A percentile compares a stretch with the other conserved stretches of the same genome.
Conservation (phyloP, 2,113 vertebrate genomes). For the Muscicapa adusta region DNA sequence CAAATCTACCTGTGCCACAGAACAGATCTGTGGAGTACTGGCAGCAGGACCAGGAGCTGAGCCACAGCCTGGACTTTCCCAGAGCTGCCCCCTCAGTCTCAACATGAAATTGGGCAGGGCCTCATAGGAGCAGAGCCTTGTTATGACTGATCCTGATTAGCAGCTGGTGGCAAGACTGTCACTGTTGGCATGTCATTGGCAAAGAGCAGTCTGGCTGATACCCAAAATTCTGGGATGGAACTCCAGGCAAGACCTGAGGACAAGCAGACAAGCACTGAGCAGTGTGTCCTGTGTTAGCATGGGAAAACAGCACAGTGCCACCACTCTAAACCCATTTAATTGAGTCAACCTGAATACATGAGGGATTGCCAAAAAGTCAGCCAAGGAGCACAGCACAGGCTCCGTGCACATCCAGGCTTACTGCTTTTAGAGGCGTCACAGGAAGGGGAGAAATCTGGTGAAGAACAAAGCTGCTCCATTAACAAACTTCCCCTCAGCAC, state of each 20-base stretch:
- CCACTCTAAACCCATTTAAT: neutral
- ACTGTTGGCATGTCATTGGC: rapidly evolving
- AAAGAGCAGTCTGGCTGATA: neutral
- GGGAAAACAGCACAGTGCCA: neutral
- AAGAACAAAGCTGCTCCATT: neutral
- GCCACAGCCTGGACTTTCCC: neutral
- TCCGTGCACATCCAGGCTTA: neutral
- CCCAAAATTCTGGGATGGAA: rapidly evolving
- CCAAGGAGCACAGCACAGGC: neutral
- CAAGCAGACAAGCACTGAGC: neutral
- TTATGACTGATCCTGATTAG: neutral
- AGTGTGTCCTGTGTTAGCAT: neutral
- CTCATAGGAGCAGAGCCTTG: rapidly evolving
- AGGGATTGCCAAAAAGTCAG: neutral
- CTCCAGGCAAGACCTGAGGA: neutral
- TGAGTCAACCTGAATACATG: rapidly evolving
- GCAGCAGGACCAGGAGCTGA: neutral
- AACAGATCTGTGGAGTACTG: neutral
- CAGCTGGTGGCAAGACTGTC: neutral
- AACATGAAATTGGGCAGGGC: neutral
- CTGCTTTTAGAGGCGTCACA: neutral
- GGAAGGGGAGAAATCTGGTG: neutral
- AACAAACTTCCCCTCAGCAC: neutral
- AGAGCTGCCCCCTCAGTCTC: neutral
- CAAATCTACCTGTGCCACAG: neutral